Evolutionary conservation across 2,888 invertebrate species (phyloP), one percentile per base, ranked within the genome.

Genomic region (Laothoe populi): DNA sequence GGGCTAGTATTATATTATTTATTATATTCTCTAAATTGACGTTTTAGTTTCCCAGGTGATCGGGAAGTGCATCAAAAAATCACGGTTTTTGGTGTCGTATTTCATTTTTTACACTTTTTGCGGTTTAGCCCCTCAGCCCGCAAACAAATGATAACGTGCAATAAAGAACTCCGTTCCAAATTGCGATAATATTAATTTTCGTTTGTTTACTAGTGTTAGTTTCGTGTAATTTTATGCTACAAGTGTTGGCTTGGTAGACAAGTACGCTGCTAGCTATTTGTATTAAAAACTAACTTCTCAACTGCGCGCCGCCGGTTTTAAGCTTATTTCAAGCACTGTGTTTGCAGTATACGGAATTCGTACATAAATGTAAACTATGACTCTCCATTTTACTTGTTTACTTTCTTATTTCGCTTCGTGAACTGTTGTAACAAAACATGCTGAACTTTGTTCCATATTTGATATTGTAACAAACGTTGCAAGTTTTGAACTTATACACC

Each of bases 301-400:
- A 84, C 83, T 83, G 69, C 65, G 70, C 72, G 74, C 72, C 70
- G 70, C 72, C 70, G 70, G 74, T 75, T 77, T 81, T 79, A 78
- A 82, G 77, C 82, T 76, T 80, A 78, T 83, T 83, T 76, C 73
- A 66, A 78, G 77, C 77, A 68, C 71, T 72, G 71, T 82, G 83
- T 86, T 86, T 84, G 76, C 79, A 69, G 70, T 74, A 67, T 66
- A 80, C 75, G 82, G 73, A 78, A 80, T 80, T 82, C 82, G 75
- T 83, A 81, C 76, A 70, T 74, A 78, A 84, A 83, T 80, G 81
- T 81, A 86, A 87, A 83, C 86, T 85, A 86, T 86, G 86, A 85
- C 80, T 84, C 74, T 66, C 76, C 75, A 81, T 81, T 79, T 66
- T 70, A 77, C 77, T 80, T 87, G 86, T 86, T 88, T 86, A 73